Base-by-base conservation (phyloP, 2,113 vertebrate genomes). In the Syrmaticus mikado region DNA sequence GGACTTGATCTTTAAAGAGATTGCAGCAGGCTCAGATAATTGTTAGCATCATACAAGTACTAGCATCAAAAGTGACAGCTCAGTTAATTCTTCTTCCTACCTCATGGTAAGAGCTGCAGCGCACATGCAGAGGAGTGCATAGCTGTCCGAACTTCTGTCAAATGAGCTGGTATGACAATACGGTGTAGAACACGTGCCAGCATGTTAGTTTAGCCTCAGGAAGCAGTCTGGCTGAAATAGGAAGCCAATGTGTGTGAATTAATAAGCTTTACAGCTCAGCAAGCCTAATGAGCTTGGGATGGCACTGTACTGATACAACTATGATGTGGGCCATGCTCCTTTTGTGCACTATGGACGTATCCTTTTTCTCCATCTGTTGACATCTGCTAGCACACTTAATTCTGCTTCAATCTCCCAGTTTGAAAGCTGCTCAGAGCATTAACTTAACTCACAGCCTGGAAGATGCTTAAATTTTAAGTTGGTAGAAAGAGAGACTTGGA, bases 181-280 rank as follows among this genome's bases (percentile, higher is more conserved):
- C 82, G 90, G 79, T 90, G 67, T 25, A 83, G 85, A 72, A 91
- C 90, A 24, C 55, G 72, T 93, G 82, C 93, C 94, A 96, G 90
- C 76, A 55, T 6, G 5, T 38, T 82, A 38, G 64, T 67, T 80
- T 91, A 83, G 92, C 90, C 92, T 96, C 93, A 90, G 90, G 92
- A 95, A 95, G 75, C 64, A 91, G 76, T 27, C 88, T 93, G 94
- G 50, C 73, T 77, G 28, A 55, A 76, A 93, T 77, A 89, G 82
- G 75, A 96, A 96, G 76, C 75, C 90, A 93, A 13, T 43, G 55
- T 83, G 28, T 34, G 15, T 21, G 90, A 90, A 80, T 12, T 94
- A 94, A 91, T 79, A 79, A 90, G 72, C 41, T 91, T 77, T 74
- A 30, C 8, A 43, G 74, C n/a, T 85, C 68, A 93, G 65, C 25